Base-by-base conservation (phyloP, 2,888 invertebrate genomes). In the Cosmopolites sordidus region DNA sequence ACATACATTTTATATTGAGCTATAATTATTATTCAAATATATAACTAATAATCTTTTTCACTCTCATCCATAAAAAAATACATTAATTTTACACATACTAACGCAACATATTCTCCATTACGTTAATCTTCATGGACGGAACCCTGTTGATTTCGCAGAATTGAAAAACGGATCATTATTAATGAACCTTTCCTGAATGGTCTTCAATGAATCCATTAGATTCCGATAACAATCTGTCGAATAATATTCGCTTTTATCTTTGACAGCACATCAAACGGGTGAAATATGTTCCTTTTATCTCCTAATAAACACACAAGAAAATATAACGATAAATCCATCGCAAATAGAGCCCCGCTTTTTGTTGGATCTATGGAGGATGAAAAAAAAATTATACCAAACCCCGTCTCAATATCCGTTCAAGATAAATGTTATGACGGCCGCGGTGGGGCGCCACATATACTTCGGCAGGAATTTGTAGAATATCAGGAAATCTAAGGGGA, bases 151-250 rank as follows among this genome's bases (percentile, higher is more conserved):
- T 5, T 22, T 8, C 22, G 4, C 22, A 22, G 4, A 22, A 22
- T 22, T 12, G 12, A 33, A 33, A 33, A 33, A 33, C 3, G 11
- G 33, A 33, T 33, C 33, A 43, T 41, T 43, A 48, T 46, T 52
- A 47, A 47, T 38, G 47, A 12, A 33, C 12, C 33, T 11, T 4
- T 11, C 33, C 11, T n/a, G 12, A 33, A 33, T 33, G n/a, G n/a
- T 37, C 52, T 33, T 43, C 37, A 48, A 43, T 39, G 45, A 41
- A 45, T 45, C 51, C 43, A 52, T 52, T 43, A 47, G 46, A 42
- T 37, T 40, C 46, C 48, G 48, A 43, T 52, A 52, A 52, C 48
- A 52, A 48, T 52, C 52, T 37, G 48, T 43, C 48, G 48, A 43
- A 48, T 43, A 43, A 52, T 52, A 52, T 52, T 51, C 48, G 18